Conservation (phyloP, 2,113 vertebrate species). For the Rutilus rutilus region DNA sequence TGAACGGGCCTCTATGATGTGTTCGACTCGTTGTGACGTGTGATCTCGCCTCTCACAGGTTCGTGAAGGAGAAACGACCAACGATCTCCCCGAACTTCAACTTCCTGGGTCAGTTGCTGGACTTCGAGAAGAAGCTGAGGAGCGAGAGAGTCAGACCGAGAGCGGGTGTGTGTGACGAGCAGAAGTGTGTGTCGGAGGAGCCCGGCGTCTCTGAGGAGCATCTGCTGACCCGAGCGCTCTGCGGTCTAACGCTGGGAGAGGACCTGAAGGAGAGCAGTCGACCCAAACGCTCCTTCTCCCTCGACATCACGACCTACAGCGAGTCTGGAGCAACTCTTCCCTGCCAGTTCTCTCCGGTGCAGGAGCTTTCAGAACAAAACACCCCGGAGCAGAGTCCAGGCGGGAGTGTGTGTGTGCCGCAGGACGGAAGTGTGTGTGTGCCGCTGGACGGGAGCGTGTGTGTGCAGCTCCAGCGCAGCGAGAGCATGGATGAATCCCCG, state of each 20-base stretch:
- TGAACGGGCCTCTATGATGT: background rate
- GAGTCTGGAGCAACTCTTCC: constrained; percentile 61
- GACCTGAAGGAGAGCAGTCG: constrained; percentile 81
- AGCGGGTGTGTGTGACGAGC: background rate
- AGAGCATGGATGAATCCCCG: constrained; percentile 86
- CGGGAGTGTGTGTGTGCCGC: too few relatives aligned
- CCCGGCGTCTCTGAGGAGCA: constrained; percentile 69
- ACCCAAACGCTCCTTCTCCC: constrained; percentile 91
- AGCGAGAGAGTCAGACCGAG: constrained; percentile 18
- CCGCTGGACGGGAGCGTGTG: constrained; percentile 50
- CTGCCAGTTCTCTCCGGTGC: constrained; percentile 91
- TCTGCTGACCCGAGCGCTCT: constrained; percentile 79
- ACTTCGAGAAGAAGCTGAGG: constrained; percentile 95
- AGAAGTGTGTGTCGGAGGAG: constrained; percentile 46
- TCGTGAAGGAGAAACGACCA: constrained; percentile 82
- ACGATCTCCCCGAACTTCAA: constrained; percentile 85
- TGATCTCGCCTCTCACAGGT: constrained; percentile 66
- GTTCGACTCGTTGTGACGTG: background rate
- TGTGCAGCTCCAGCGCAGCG: constrained; percentile 80
- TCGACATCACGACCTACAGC: constrained; percentile 88
- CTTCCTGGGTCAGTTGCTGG: constrained; percentile 85
- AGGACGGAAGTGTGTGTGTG: background rate
- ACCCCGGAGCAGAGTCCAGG: constrained; percentile 77
- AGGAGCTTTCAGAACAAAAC: constrained; percentile 87
- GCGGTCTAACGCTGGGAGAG: constrained; percentile 80